Base-by-base conservation (phyloP, 1,140 invertebrate species). In the Leptinotarsa lineolata region DNA sequence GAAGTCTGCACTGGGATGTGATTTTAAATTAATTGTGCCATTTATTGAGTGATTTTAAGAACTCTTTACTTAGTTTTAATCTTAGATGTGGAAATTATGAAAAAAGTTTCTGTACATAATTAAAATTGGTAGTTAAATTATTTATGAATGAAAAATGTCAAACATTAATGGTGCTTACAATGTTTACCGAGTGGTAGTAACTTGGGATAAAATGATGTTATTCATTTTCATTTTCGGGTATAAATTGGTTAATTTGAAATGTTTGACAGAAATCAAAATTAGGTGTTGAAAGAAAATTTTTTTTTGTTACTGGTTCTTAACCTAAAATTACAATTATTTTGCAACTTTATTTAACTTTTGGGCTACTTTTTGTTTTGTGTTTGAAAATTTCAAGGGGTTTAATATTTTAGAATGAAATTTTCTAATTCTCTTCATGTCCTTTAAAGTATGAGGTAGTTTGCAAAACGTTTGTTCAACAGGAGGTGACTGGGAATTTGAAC, bases 161-260 rank as follows among this genome's bases (percentile, higher is more conserved):
- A 80, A 81, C 76, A 76, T 79, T 80, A 77, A 81, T 81, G 80
- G 80, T 81, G 80, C 80, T 81, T 81, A 71, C 77, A 73, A 60
- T 63, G 20, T 63, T 63, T 20, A 30, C 24, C 15, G 61, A 63
- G 24, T 54, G 13, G 48, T 54, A 54, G 15, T 18, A 54, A 54
- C 48, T 54, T 18, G n/a, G n/a, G 48, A 54, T 54, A 54, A 54
- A 54, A n/a, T 54, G 13, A n/a, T 18, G 8, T 39, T 39, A 39
- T 39, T 39, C 11, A 39, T 39, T 39, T 39, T 39, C 11, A 39
- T 39, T 39, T 11, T 39, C 30, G 0, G 8, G 11, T 11, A 39
- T 39, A 39, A 39, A 11, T 3, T 1, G 11, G 30, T 39, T 39
- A 8, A 39, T 39, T 39, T 39, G 11, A 39, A 11, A 0, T 0